Base-by-base conservation (phyloP, 2,113 vertebrate species). In the Rhea americana region DNA sequence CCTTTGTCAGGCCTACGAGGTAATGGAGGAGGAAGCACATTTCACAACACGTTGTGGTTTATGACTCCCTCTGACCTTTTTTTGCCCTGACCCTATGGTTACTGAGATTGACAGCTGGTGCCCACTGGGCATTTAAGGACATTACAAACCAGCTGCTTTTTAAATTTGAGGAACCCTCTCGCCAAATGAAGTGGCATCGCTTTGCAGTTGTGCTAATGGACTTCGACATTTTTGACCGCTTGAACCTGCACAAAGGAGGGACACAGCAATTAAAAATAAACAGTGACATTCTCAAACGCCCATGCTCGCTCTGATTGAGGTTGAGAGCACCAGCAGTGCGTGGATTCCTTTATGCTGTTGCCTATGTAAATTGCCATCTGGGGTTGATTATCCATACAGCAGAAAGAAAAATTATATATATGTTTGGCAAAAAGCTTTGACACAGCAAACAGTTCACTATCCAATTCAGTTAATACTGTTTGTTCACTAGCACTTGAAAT, bases 241-340 rank as follows among this genome's bases (percentile, higher is more conserved):
- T 98, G 97, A 98, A 98, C 98, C 96, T 93, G 94, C 95, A 39
- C 61, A 81, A 96, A 94, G 95, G 95, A 93, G 66, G 94, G 94
- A 96, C 96, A 94, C 55, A 93, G 96, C 97, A 96, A 97, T 96
- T 98, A 90, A 97, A 97, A 97, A 97, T 98, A 97, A 98, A 98
- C 96, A 98, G 92, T 96, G 92, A 85, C 94, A 90, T 97, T 97
- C 96, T 96, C 94, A 85, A 94, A 95, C 58, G 47, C 97, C 96
- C 86, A 15, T 96, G 73, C 92, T 85, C 75, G 91, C 91, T 90
- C 68, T 96, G 95, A 96, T 95, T 96, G 95, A 97, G 96, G 87
- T 85, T 88, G 95, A 70, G 97, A 89, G 93, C 91, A 89, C 93
- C 96, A 87, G 86, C 96, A 91, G 95, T 81, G 95, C 84, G 58